phyloP scores from a whole-genome alignment of 2,797 vertebrate genomes.

The Sus cebifrons region DNA sequence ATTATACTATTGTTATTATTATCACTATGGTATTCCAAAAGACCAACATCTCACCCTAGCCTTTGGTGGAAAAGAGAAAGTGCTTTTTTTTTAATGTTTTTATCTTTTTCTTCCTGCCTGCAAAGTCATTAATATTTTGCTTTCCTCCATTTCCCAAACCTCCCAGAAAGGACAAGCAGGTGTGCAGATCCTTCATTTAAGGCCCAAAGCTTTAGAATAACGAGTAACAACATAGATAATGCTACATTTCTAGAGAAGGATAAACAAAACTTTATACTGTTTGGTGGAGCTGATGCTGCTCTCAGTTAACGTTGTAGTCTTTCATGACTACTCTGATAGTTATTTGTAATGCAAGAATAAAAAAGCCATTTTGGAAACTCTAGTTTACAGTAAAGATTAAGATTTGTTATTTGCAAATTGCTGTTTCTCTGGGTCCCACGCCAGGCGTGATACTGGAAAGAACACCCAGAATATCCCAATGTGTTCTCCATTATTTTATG shows the following conservation, averaged over 20 bases:
- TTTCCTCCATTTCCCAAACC: not conserved
- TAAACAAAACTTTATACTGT: not conserved
- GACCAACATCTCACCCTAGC: not conserved
- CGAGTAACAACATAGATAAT: not conserved
- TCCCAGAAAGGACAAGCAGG: not conserved
- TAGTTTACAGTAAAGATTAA: not conserved
- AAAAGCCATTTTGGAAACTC: not conserved
- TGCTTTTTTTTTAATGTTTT: not conserved
- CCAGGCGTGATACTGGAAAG: not conserved
- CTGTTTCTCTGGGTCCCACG: not conserved
- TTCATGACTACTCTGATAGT: not conserved
- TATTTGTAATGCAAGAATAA: not conserved
- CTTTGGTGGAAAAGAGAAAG: not conserved
- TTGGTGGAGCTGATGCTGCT: not conserved
- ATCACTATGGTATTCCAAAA: not conserved
- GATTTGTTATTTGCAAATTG: not conserved
- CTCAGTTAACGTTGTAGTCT: not conserved
- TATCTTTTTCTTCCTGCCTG: not conserved
- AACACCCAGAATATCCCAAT: not conserved
- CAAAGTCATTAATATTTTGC: not conserved
- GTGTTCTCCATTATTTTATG: not conserved
- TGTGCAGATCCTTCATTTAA: not conserved
- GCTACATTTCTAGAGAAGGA: not conserved
- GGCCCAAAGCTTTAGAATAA: not conserved
- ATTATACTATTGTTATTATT: conserved; percentile 32